These are phyloP conservation scores for Camponotus fellah DNA, from an alignment of 2,888 invertebrate genomes.

Conservation along the genomic window DNA sequence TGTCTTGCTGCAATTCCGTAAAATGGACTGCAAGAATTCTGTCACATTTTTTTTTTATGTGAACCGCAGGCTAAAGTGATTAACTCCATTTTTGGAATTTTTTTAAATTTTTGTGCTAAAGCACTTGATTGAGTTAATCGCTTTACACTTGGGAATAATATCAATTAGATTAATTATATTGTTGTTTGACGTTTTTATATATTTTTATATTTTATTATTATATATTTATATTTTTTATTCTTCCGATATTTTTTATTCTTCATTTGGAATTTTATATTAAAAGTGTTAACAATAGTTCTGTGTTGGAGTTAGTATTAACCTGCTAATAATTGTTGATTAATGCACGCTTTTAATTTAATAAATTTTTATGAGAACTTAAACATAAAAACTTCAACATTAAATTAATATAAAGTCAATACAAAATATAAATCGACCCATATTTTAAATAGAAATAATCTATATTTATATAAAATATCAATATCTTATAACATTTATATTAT, in stretches of 20 bases:
- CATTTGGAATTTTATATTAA: neutral
- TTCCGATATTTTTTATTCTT: neutral
- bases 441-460: neutral
- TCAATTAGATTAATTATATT: no score
- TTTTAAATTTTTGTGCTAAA: no score
- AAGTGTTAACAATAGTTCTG: neutral
- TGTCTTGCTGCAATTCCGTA: conserved; percentile 43
- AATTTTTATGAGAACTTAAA: neutral
- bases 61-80: no score
- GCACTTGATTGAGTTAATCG: no score
- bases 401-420: neutral
- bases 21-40: neutral
- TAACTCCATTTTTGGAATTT: no score
- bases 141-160: no score
- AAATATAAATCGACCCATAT: neutral
- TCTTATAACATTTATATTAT: neutral
- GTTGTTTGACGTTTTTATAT: no score
- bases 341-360: neutral
- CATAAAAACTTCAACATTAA: no score
- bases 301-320: neutral
- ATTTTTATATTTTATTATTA: neutral
- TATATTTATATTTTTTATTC: neutral
- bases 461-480: conserved; percentile 16
- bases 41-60: neutral
- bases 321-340: neutral